Percentiles rank a stretch among this genome's conserved stretches.
Evolutionary conservation across 1,140 invertebrate genomes (phyloP).

Genomic region (Sitobion miscanthi): DNA sequence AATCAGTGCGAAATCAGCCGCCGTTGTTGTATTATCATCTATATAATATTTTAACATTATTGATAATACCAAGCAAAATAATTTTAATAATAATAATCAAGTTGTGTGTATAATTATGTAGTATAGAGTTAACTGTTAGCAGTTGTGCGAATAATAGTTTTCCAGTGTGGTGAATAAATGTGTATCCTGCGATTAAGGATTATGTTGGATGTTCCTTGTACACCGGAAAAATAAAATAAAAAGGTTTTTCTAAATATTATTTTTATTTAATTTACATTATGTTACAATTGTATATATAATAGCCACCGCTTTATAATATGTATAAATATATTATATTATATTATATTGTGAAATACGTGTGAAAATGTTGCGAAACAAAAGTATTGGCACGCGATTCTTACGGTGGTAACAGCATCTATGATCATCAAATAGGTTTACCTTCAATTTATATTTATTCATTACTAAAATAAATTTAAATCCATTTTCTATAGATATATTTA

Average conservation of each 20-base stretch:
- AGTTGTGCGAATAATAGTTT: not conserved
- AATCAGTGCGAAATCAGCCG: constrained; percentile 35
- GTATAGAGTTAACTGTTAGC: not conserved
- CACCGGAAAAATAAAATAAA: not conserved
- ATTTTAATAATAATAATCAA: not conserved
- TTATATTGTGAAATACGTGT: constrained; percentile 45
- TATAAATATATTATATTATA: constrained; percentile 15
- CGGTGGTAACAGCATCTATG: not conserved
- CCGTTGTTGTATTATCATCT: constrained; percentile 14
- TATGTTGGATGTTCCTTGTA: not conserved
- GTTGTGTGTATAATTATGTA: not conserved
- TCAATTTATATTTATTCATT: not conserved
- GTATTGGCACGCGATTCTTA: constrained; percentile 47
- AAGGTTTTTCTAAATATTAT: not conserved
- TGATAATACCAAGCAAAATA: not conserved
- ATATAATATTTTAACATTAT: not conserved
- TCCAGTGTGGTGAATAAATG: not conserved
- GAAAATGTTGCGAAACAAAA: constrained; percentile 46
- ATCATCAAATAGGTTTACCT: not conserved
- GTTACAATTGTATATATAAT: not conserved
- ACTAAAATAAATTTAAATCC: not conserved
- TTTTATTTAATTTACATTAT: not conserved
- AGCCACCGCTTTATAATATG: not conserved
- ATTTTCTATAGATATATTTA: constrained; percentile 10
- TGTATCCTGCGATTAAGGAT: not conserved